phyloP scores from a whole-genome alignment of 2,797 vertebrate genomes.

The Sarcophilus harrisii region DNA sequence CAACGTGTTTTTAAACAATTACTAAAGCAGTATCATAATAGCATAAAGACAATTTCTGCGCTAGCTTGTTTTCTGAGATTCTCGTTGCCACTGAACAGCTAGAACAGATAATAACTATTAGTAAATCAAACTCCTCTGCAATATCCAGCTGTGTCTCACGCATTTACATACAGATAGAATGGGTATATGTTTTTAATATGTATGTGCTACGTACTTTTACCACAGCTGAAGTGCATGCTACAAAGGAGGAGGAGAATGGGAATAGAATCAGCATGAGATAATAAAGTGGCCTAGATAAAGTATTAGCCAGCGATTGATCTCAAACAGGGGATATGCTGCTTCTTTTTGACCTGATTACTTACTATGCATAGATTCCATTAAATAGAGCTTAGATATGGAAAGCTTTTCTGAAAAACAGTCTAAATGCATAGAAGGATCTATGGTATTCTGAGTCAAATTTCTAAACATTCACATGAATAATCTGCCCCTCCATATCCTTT shows the following conservation, averaged over 20 bases:
- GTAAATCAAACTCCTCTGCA: conserved; percentile 97
- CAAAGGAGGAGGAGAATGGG: conserved; percentile 87
- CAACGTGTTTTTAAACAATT: conserved; percentile 85
- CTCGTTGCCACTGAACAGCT: conserved; percentile 90
- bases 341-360: conserved; percentile 88
- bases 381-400: conserved; percentile 88
- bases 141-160: conserved; percentile 97
- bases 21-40: conserved; percentile 81
- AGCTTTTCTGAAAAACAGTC: conserved; percentile 80
- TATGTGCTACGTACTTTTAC: conserved; percentile 87
- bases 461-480: conserved; percentile 30
- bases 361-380: conserved; percentile 90
- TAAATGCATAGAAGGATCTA: conserved; percentile 75
- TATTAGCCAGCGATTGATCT: conserved; percentile 89
- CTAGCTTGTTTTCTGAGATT: conserved; percentile 87
- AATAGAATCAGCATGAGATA: conserved; percentile 87
- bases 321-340: conserved; percentile 85
- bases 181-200: conserved; percentile 98
- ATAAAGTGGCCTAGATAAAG: conserved; percentile 90
- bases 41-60: conserved; percentile 89
- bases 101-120: conserved; percentile 99
- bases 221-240: conserved; percentile 86
- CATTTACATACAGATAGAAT: conserved; percentile 99
- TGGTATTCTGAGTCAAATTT: conserved; percentile 46
- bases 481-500: neutral